Base-by-base conservation (phyloP, 2,797 vertebrate species). In the Siniperca scherzeri region DNA sequence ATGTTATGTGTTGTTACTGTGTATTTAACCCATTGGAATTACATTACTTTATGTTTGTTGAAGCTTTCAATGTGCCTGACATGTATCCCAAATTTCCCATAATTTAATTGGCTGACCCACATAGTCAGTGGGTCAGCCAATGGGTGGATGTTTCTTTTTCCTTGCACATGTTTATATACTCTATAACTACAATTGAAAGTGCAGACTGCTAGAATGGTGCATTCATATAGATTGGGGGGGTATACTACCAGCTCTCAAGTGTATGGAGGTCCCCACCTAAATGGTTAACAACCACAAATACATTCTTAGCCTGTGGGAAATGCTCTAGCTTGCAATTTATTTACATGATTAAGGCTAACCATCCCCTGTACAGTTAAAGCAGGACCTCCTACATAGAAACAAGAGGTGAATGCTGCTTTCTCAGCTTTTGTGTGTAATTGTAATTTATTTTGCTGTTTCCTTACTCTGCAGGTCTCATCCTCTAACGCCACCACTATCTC, bases 401-500 rank as follows among this genome's bases (percentile, higher is more conserved):
- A 14, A 12, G 10, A 8, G 0, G 0, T 3, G 4, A 70, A 30
- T 7, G 30, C 22, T 33, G 2, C 46, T 33, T 14, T 40, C 36
- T 69, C 48, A 36, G 12, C 12, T 1, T 46, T 21, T 27, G 44
- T 66, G 56, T 57, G 16, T 36, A 10, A 50, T 46, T 42, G 2
- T 42, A 10, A 50, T 46, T 42, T 2, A 52, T 64, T 57, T n/a
- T 5, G 4, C 2, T 22, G 11, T 61, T 36, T 1, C 0, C n/a
- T 30, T 12, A 3, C 22, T 70, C 42, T 96, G 93, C 96, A 98
- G 97, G 97, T 97, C 89, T 97, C 97, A 38, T 96, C 97, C 76
- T 95, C 97, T 84, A 97, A 97, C 86, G 93, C 96, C 89, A 94
- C 97, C 93, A 96, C 97, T 72, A 94, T 97, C 80, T 96, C 97